Conservation (phyloP, 2,113 vertebrate species). For the Synchiropus splendidus region DNA sequence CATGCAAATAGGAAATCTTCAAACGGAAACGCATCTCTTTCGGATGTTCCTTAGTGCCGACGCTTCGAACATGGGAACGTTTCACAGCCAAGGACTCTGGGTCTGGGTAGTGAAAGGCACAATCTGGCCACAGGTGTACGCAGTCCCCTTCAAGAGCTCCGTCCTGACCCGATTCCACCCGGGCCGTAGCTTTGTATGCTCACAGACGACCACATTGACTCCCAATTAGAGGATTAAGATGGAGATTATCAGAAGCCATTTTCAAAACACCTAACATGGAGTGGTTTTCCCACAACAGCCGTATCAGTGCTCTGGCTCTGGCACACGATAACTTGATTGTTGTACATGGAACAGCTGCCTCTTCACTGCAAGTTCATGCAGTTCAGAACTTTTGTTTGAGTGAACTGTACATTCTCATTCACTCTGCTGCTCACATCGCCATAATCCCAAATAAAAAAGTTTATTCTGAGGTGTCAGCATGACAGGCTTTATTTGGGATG, state of each 20-base stretch:
- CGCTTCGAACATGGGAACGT: conserved; percentile 62
- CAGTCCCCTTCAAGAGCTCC: conserved; percentile 29
- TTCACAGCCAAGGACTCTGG: conserved; percentile 59
- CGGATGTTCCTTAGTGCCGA: conserved; percentile 59
- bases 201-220: conserved; percentile 52
- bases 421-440: conserved; percentile 10
- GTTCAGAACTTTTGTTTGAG: conserved; percentile 10
- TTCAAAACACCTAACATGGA: conserved; percentile 47
- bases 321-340: conserved; percentile 38
- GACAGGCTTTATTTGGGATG: conserved; percentile 43
- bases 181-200: conserved; percentile 40
- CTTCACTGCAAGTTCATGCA: conserved; percentile 6
- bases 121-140: conserved; percentile 57
- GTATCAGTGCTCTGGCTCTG: conserved; percentile 26
- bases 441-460: conserved; percentile 24
- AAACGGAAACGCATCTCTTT: conserved; percentile 69
- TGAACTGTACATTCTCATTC: conserved; percentile 19
- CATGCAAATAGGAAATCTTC: conserved; percentile 72
- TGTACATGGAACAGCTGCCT: conserved; percentile 33
- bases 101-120: conserved; percentile 53
- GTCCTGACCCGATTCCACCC: conserved; percentile 26
- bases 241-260: conserved; percentile 51
- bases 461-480: conserved; percentile 38
- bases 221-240: conserved; percentile 63
- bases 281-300: conserved; percentile 51